Evolutionary conservation across 2,113 vertebrate species (phyloP).

Genomic region (Atractosteus spatula): DNA sequence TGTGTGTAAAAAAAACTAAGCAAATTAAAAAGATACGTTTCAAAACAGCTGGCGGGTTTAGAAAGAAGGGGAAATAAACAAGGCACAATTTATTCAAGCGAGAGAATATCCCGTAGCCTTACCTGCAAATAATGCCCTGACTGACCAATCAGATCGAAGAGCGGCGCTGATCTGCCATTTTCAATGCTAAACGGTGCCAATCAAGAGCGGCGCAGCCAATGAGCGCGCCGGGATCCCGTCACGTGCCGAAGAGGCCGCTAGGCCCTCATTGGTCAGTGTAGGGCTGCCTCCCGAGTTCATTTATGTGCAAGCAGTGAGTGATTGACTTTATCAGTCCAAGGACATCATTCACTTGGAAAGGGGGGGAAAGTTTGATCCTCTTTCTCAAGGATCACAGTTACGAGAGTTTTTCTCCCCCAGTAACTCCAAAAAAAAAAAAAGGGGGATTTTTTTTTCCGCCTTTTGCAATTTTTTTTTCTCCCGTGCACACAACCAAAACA

Average conservation of each 20-base stretch:
- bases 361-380: constrained; percentile 79
- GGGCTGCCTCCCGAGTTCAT: constrained; percentile 84
- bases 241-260: constrained; percentile 68
- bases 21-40: constrained; percentile 25
- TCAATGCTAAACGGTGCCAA: constrained; percentile 74
- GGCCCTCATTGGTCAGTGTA: constrained; percentile 73
- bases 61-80: constrained; percentile 27
- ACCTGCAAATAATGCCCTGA: constrained; percentile 71
- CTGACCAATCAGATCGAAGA: constrained; percentile 77
- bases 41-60: constrained; percentile 32
- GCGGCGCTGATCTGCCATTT: constrained; percentile 77
- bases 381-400: constrained; percentile 73
- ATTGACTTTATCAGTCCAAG: constrained; percentile 96
- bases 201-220: constrained; percentile 75
- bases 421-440: constrained; percentile 36
- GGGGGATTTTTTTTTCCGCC: constrained; percentile 56
- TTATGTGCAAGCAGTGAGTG: constrained; percentile 89
- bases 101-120: constrained; percentile 51
- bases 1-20: constrained; percentile 5
- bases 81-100: constrained; percentile 32
- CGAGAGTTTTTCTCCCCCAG: constrained; percentile 67
- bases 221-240: constrained; percentile 55
- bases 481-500: constrained; percentile 14
- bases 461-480: constrained; percentile 46
- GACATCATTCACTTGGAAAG: constrained; percentile 86